Evolutionary conservation across 2,888 invertebrate species (phyloP), one percentile per base, ranked within the genome.

Genomic region (Drosophila mayaguana): DNA sequence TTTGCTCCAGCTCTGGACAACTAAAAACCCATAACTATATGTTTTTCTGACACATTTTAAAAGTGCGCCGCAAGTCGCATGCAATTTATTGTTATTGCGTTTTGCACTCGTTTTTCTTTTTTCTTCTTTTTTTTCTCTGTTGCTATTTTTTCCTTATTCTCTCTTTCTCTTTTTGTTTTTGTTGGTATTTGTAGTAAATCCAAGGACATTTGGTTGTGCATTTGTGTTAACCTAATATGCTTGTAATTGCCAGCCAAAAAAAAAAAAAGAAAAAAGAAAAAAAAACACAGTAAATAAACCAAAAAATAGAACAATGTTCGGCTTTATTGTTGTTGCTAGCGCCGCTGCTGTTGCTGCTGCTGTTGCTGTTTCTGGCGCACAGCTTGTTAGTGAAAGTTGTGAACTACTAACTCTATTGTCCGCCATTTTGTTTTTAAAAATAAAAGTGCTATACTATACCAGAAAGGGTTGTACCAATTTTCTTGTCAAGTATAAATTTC

Each of bases 21-120:
- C 83, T 83, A 82, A 82, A 83, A 83, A 80, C 75, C 80, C 84
- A 83, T 83, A 84, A 83, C 83, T 83, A 83, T 83, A 84, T 83
- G 85, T 83, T 83, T 83, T 84, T 82, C 84, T 83, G 83, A 83
- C 85, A 83, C 83, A 84, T 83, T 84, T 83, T 76, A 68, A 82
- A 83, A 82, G 82, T 83, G 76, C 83, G 79, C 73, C 76, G 81
- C 82, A 81, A 83, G 83, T 83, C 84, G 84, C 73, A 68, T 75
- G 66, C 81, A 80, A 87, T 85, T 85, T 83, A 85, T 83, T 80
- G 80, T 87, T 87, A 87, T 87, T 87, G 85, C 72, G 64, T 69
- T 70, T 71, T 61, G 45, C 50, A 54, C 63, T 72, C 82, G 64
- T 72, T 78, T 65, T 67, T 54, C 64, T 75, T 60, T 50, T 55